Percentiles rank a stretch among this genome's conserved stretches.
These are phyloP conservation scores for Ametastegia equiseti DNA, from an alignment of 2,888 invertebrate genomes.

Conservation along the genomic window DNA sequence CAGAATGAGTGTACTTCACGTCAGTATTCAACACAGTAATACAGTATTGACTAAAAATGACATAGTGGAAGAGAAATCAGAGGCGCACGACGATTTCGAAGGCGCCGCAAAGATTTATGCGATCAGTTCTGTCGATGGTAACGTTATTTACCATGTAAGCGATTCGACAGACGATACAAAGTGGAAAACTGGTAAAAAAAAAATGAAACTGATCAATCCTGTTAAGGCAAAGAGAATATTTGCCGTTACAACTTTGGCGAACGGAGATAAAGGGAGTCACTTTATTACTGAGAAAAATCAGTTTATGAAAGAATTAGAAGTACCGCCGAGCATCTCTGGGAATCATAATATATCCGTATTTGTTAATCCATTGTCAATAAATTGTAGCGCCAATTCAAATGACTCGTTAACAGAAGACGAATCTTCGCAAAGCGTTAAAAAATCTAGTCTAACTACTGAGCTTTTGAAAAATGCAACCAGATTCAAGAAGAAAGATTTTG, in stretches of 20 bases:
- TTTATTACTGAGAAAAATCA: constrained; percentile 75
- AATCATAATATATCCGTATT: constrained; percentile 81
- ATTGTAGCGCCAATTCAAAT: constrained; percentile 69
- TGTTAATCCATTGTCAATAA: constrained; percentile 80
- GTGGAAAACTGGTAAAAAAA: constrained; percentile 64
- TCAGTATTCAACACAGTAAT: constrained; percentile 80
- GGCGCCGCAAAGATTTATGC: constrained; percentile 84
- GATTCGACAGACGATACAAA: constrained; percentile 71
- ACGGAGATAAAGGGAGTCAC: constrained; percentile 73
- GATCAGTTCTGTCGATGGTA: constrained; percentile 89
- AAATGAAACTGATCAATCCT: constrained; percentile 69
- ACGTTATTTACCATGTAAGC: constrained; percentile 83
- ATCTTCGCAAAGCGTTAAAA: constrained; percentile 58
- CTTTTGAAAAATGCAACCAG: constrained; percentile 71
- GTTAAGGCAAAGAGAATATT: constrained; percentile 77
- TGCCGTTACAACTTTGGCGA: constrained; percentile 78
- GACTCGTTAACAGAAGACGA: constrained; percentile 73
- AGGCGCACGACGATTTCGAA: constrained; percentile 69
- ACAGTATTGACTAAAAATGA: constrained; percentile 70
- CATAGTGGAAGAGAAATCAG: constrained; percentile 66
- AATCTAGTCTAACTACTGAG: constrained; percentile 62
- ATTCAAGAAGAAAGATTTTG: constrained; percentile 69
- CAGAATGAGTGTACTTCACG: constrained; percentile 88
- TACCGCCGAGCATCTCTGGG: constrained; percentile 77
- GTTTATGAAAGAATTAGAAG: constrained; percentile 76